phyloP scores from a whole-genome alignment of 2,888 invertebrate species.

The Myopa testacea region DNA sequence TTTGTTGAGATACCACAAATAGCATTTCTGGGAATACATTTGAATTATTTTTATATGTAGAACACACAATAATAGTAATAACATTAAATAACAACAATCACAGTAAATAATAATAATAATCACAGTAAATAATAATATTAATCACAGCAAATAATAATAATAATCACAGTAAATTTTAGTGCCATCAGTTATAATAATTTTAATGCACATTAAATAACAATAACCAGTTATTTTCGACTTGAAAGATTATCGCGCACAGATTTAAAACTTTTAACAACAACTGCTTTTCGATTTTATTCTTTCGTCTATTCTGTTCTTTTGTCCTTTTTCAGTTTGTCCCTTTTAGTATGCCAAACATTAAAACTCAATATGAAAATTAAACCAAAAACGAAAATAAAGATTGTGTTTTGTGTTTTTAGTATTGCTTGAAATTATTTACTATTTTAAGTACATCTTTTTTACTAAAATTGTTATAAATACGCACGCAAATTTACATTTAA shows the following conservation, averaged over 20 bases:
- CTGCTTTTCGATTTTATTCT: conserved; percentile 33
- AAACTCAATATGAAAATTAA: neutral
- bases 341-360: neutral
- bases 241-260: conserved; percentile 11
- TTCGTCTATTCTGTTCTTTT: neutral
- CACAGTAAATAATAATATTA: no score
- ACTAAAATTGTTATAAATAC: conserved; percentile 22
- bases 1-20: no score
- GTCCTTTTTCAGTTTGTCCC: neutral
- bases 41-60: no score
- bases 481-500: conserved; percentile 21
- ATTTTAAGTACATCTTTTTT: neutral
- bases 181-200: conserved; percentile 40
- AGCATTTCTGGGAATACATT: no score
- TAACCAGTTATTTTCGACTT: neutral
- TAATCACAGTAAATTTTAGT: conserved; percentile 33
- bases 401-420: neutral
- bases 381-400: neutral
- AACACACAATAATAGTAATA: no score
- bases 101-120: no score
- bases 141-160: no score
- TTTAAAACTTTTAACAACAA: conserved; percentile 30
- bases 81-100: no score
- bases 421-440: conserved; percentile 21
- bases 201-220: conserved; percentile 7